A percentile compares a stretch with the other conserved stretches of the same genome.
Conservation (phyloP, 2,113 vertebrate species). For the Aix galericulata region DNA sequence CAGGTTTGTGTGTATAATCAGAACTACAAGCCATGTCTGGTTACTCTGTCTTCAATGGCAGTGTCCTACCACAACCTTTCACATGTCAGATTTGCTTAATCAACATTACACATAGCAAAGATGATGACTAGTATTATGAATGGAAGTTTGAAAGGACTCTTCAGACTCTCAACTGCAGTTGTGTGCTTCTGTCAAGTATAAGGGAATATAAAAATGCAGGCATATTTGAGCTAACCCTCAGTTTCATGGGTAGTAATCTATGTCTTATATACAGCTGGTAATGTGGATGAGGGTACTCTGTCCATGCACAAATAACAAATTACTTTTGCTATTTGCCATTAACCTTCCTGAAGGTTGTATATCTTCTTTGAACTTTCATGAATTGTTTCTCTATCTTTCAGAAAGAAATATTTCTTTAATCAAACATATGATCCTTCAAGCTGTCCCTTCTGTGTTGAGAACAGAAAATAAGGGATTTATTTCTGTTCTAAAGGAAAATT, state of each 20-base stretch:
- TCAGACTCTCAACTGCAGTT: neutral
- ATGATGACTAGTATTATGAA: neutral
- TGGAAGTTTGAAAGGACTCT: neutral
- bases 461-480: constrained; percentile 2
- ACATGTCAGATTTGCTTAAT: neutral
- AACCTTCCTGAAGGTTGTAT: neutral
- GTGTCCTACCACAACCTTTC: neutral
- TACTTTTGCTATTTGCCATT: neutral
- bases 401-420: neutral
- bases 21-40: neutral
- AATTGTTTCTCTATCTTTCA: neutral
- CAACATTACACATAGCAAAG: neutral
- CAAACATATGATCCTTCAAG: neutral
- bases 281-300: neutral
- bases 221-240: neutral
- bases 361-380: neutral
- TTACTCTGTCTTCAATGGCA: neutral
- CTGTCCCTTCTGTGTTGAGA: neutral
- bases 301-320: neutral
- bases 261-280: neutral
- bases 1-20: neutral
- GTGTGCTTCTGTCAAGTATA: neutral
- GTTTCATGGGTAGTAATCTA: neutral
- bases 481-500: neutral
- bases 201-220: neutral